Evolutionary conservation across 2,888 invertebrate genomes (phyloP).

Genomic region (Carabus problematicus): DNA sequence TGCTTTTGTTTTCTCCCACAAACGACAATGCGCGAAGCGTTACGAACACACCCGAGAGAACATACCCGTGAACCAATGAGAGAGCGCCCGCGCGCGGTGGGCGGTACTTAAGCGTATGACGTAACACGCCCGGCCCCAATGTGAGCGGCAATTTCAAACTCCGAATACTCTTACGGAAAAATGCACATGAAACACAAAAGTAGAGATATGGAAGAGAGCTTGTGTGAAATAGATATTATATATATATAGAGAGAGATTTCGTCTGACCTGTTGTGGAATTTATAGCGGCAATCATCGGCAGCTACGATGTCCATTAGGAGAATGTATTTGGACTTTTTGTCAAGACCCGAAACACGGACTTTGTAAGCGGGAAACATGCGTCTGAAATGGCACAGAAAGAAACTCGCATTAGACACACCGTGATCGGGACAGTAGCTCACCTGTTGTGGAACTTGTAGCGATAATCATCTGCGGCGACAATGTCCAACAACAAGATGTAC

Average conservation of each 20-base stretch:
- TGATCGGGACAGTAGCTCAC: slow-evolving; percentile 58
- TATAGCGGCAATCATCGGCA: slow-evolving; percentile 94
- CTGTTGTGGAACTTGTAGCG: slow-evolving; percentile 98
- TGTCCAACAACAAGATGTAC: slow-evolving; percentile 98
- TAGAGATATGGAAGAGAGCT: neutral
- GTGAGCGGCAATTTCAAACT: slow-evolving; percentile 18
- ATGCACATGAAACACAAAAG: neutral
- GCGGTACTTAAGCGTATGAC: too few relatives aligned
- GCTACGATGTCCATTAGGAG: slow-evolving; percentile 97
- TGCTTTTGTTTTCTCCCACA: too few relatives aligned
- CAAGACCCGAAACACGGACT: slow-evolving; percentile 94
- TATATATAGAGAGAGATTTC: neutral
- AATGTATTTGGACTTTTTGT: slow-evolving; percentile 97
- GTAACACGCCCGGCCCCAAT: too few relatives aligned
- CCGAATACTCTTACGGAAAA: too few relatives aligned
- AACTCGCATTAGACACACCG: slow-evolving; percentile 21
- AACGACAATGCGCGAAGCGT: too few relatives aligned
- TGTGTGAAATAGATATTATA: too few relatives aligned
- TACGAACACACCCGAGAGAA: neutral
- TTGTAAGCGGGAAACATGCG: slow-evolving; percentile 99
- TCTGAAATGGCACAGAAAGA: slow-evolving; percentile 69
- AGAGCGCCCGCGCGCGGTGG: neutral
- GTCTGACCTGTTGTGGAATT: slow-evolving; percentile 89
- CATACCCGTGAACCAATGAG: neutral
- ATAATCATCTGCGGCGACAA: slow-evolving; percentile 98